Evolutionary conservation across 1,140 invertebrate species (phyloP).

Genomic region (Cherax destructor): DNA sequence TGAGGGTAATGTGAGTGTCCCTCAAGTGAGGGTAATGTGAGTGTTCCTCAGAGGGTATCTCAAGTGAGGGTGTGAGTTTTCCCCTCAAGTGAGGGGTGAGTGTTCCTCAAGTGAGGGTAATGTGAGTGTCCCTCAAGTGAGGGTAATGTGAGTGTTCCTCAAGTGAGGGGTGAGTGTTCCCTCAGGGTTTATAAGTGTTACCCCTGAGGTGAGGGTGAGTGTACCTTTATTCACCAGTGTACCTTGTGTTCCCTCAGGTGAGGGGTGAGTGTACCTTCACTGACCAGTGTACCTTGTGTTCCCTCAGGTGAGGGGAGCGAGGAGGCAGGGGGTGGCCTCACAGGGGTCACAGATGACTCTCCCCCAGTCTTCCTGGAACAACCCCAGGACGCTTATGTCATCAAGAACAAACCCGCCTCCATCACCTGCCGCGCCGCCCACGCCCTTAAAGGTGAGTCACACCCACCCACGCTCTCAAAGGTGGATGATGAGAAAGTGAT

Average conservation of each 20-base stretch:
- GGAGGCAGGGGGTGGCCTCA: conserved; percentile 24
- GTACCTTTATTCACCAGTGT: too few relatives aligned
- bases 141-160: too few relatives aligned
- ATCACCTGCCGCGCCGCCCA: conserved; percentile 91
- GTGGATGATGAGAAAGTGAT: not conserved
- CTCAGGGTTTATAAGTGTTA: too few relatives aligned
- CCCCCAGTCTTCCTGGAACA: conserved; percentile 90
- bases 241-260: conserved; percentile 19
- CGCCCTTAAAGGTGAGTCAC: conserved; percentile 80
- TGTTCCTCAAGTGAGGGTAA: too few relatives aligned
- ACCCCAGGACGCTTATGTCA: conserved; percentile 89
- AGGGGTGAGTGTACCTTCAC: not conserved
- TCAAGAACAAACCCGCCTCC: conserved; percentile 90
- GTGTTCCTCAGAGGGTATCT: too few relatives aligned
- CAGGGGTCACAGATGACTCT: conserved; percentile 38
- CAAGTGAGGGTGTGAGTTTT: too few relatives aligned
- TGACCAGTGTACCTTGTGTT: not conserved
- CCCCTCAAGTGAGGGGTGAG: too few relatives aligned
- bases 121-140: too few relatives aligned
- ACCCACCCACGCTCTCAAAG: not conserved
- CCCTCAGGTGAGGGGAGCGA: conserved; percentile 24
- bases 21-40: too few relatives aligned
- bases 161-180: too few relatives aligned
- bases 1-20: too few relatives aligned
- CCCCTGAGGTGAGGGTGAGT: too few relatives aligned